Base-by-base conservation (phyloP, 2,888 invertebrate genomes). In the Anodontia alba region DNA sequence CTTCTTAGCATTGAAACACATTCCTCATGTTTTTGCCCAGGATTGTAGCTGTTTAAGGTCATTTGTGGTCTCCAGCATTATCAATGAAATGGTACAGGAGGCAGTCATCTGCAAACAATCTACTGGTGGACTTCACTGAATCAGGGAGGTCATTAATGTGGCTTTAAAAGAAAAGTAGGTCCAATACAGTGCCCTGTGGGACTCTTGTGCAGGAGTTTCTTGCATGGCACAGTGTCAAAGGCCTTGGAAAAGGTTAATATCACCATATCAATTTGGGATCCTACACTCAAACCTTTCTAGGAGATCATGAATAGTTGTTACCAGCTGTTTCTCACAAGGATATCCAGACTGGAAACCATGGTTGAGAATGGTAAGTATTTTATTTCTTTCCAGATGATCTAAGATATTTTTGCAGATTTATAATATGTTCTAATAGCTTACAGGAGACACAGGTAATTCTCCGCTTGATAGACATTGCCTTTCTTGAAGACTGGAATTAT, bases 31-130 rank as follows among this genome's bases (percentile, higher is more conserved):
- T 5, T 12, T 2, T n/a, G 54, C 54, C 54, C 54, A 26, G 17
- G 23, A 7, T 8, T 54, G 23, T 3, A 7, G 26, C 7, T 23
- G 26, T 23, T 26, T n/a, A 2, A 54, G 66, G 68, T 80, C 68
- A 1, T 67, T 43, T 54, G 23, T 54, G 54, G 54, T 54, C 54
- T 8, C 23, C 26, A 2, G 5, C 1, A 7, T 2, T 26, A 23
- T n/a, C 23, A 26, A 54, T 76, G 46, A n/a, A 33, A 5, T 68
- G 54, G n/a, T 77, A 72, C 23, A 76, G 62, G 2, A 80, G 73
- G 70, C 76, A 76, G 51, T 80, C 73, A 26, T 80, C 76, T 0
- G 73, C 70, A 69, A 76, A 80, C 20, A 79, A 42, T n/a, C 66
- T 54, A 5, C 69, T 74, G 38, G 43, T 51, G 26, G 76, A 76